A percentile compares a stretch with the other conserved stretches of the same genome.
phyloP scores from a whole-genome alignment of 2,113 vertebrate species.

The Anguilla japonica region DNA sequence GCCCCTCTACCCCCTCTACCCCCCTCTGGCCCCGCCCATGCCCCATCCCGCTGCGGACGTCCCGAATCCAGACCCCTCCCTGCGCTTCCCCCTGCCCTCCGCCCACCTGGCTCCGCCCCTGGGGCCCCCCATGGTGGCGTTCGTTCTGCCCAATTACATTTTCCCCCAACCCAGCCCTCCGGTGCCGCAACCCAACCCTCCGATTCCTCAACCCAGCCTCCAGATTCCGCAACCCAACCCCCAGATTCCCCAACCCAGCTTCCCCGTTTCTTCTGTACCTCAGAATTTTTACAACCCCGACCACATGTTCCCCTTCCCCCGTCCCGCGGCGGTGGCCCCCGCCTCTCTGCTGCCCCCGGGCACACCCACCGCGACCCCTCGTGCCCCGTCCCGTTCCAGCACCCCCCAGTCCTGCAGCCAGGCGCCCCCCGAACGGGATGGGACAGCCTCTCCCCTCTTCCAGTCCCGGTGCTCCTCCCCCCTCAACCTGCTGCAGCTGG shows the following conservation, averaged over 20 bases:
- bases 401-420: slow-evolving; percentile 72
- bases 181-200: slow-evolving; percentile 46
- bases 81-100: slow-evolving; percentile 55
- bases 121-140: slow-evolving; percentile 81
- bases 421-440: slow-evolving; percentile 57
- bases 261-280: slow-evolving; percentile 20
- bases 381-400: slow-evolving; percentile 70
- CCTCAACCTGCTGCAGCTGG: slow-evolving; percentile 85
- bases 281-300: slow-evolving; percentile 71
- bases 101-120: slow-evolving; percentile 64
- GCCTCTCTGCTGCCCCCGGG: slow-evolving; percentile 29
- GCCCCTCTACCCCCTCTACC: slow-evolving; percentile 70
- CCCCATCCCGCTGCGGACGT: slow-evolving; percentile 38
- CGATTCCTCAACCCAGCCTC: slow-evolving; percentile 48
- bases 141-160: slow-evolving; percentile 85
- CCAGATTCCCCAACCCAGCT: slow-evolving; percentile 35
- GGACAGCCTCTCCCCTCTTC: slow-evolving; percentile 76
- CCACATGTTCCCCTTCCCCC: slow-evolving; percentile 41
- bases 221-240: slow-evolving; percentile 40
- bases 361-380: slow-evolving; percentile 14
- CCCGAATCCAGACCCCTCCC: slow-evolving; percentile 38
- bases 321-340: slow-evolving; percentile 18
- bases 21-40: slow-evolving; percentile 64
- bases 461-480: slow-evolving; percentile 90
- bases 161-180: slow-evolving; percentile 66